Percentiles rank a stretch among this genome's conserved stretches.
Conservation (phyloP, 2,888 invertebrate genomes). For the Darwinula stevensoni region DNA sequence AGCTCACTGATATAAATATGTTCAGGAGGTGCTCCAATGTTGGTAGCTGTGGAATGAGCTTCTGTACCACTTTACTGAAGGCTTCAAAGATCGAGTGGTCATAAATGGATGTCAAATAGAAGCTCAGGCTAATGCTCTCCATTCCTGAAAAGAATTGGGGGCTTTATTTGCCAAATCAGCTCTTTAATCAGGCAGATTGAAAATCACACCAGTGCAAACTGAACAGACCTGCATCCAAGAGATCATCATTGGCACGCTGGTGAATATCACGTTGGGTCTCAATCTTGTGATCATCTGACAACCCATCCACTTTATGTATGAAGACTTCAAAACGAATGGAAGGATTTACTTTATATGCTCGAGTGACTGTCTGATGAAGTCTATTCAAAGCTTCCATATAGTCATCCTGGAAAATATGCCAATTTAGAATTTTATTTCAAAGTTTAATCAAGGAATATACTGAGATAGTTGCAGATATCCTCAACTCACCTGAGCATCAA, state of each 20-base stretch:
- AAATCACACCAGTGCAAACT: too few species aligned
- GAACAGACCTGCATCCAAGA: conserved; percentile 41
- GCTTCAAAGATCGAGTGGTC: conserved; percentile 99
- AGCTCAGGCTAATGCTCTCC: conserved; percentile 66
- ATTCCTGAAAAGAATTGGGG: conserved; percentile 24
- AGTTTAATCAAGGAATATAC: neutral
- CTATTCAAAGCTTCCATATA: conserved; percentile 83
- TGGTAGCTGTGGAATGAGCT: conserved; percentile 84
- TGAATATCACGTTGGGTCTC: conserved; percentile 96
- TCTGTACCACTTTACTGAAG: conserved; percentile 97
- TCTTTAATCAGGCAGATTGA: too few species aligned
- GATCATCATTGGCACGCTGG: conserved; percentile 78
- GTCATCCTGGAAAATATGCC: conserved; percentile 40
- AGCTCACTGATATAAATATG: conserved; percentile 79
- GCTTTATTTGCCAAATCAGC: too few species aligned
- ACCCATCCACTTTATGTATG: conserved; percentile 96
- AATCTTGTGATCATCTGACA: conserved; percentile 96
- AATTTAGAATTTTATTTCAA: neutral
- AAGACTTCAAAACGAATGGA: conserved; percentile 91
- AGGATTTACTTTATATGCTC: conserved; percentile 81
- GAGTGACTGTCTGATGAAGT: conserved; percentile 68
- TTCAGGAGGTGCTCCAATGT: conserved; percentile 89
- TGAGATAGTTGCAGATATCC: too few species aligned
- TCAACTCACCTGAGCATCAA: conserved; percentile 59
- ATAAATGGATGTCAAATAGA: conserved; percentile 93